phyloP scores from a whole-genome alignment of 2,113 vertebrate genomes.

The Mustelus asterias region DNA sequence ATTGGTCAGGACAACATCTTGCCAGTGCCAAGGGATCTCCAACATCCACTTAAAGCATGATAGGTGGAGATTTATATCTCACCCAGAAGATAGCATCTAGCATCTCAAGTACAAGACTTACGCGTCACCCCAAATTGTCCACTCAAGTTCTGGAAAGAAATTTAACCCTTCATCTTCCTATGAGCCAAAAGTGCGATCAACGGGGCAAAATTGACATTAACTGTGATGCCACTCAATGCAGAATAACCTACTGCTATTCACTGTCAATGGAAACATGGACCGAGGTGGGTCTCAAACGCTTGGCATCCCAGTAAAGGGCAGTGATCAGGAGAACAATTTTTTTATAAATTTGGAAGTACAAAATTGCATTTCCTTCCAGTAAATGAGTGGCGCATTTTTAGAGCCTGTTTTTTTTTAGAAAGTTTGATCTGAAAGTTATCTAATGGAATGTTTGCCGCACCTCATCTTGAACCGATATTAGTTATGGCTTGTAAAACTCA shows the following conservation, averaged over 20 bases:
- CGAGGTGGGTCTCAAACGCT: background rate
- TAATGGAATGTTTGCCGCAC: background rate
- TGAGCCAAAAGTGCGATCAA: background rate
- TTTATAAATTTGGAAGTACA: background rate
- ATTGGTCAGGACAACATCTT: background rate
- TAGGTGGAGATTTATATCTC: background rate
- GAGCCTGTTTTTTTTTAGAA: background rate
- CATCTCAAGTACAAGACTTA: background rate
- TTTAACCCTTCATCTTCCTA: background rate
- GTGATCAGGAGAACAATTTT: background rate
- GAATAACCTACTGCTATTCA: background rate
- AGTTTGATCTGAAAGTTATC: background rate
- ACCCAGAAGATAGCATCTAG: background rate
- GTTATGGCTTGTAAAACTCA: background rate
- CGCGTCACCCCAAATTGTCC: background rate
- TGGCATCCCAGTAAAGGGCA: background rate
- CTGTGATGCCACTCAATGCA: background rate
- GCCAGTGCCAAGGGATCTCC: background rate
- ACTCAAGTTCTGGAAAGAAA: background rate
- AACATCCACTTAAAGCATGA: background rate
- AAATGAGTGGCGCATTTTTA: background rate
- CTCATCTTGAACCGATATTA: background rate
- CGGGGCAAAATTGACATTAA: background rate
- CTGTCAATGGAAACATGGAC: background rate
- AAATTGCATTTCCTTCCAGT: background rate